Evolutionary conservation across 2,797 vertebrate genomes (phyloP), one percentile per base, ranked within the genome.

Genomic region (Meda fulgida): DNA sequence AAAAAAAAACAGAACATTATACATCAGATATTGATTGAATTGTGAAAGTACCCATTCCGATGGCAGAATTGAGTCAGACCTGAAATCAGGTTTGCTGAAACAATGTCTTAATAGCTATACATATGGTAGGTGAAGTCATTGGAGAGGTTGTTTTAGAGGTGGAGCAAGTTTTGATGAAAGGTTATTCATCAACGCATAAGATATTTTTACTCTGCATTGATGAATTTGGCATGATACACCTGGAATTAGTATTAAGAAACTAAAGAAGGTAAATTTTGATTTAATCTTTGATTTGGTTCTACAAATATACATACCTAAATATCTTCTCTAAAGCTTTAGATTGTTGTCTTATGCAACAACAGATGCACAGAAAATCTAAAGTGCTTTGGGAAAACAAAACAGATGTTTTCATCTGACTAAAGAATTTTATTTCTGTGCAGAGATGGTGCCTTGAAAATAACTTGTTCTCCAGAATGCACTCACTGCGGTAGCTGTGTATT

Each of bases 401-500:
- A 73, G 34, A 78, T 55, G 26, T 40, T 40, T 58, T 83, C 67
- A 81, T 63, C 71, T 43, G 66, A 66, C 46, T 71, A 31, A 79
- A 79, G 78, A 76, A 83, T 85, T 75, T 69, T 77, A 84, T 88
- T 81, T 84, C 36, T 29, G 77, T 85, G 73, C 26, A 26, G 78
- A 81, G 84, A 81, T 53, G 66, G 31, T 70, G 34, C 79, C 73
- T 76, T 77, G 85, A 84, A 89, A 88, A 90, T 84, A 89, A 79
- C 84, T 77, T 53, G 86, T 90, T 85, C 89, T 89, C 46, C 85
- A 71, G 87, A 88, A 88, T 86, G 69, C 65, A 58, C 82, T 86
- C 71, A 58, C 78, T 73, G 86, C 83, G 34, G 86, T 70, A 82
- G 84, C 84, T 73, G 53, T 86, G 70, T 80, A 89, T 91, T 91